Conservation (phyloP, 1,140 invertebrate species). For the Drosophila erecta region DNA sequence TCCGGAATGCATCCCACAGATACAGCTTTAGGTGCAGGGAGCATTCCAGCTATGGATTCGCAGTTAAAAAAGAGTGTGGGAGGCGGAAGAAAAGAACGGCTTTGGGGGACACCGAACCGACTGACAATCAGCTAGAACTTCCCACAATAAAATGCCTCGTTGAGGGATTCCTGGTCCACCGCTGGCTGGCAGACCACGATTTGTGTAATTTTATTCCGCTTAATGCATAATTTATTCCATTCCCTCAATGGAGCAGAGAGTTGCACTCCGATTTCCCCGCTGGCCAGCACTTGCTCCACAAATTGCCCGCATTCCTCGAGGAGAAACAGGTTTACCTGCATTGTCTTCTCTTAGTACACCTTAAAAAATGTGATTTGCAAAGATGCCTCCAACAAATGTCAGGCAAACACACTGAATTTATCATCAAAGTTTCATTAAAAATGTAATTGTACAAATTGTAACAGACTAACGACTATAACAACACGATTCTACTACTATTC, state of each 20-base stretch:
- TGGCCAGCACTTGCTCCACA: conserved; percentile 38
- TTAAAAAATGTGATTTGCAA: conserved; percentile 3
- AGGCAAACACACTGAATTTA: neutral
- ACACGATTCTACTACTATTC: too few species aligned
- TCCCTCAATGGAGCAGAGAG: conserved; percentile 59
- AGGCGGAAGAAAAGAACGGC: conserved; percentile 3
- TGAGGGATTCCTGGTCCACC: conserved; percentile 34
- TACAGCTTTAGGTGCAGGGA: conserved; percentile 5
- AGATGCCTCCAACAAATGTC: neutral
- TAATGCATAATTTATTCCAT: conserved; percentile 78
- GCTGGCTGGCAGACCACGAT: conserved; percentile 48
- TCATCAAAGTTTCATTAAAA: neutral
- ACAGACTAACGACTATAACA: too few species aligned
- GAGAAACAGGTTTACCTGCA: conserved; percentile 71
- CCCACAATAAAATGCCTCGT: conserved; percentile 62
- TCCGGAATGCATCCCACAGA: conserved; percentile 47
- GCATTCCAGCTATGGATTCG: conserved; percentile 7
- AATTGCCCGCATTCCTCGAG: conserved; percentile 74
- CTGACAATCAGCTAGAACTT: conserved; percentile 64
- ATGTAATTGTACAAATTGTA: too few species aligned
- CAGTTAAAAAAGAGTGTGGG: conserved; percentile 15
- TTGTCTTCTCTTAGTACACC: conserved; percentile 12
- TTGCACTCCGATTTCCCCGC: neutral
- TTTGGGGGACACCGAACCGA: conserved; percentile 4
- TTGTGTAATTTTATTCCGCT: conserved; percentile 71